Evolutionary conservation across 2,113 vertebrate genomes (phyloP).

Genomic region (Etheostoma cragini): DNA sequence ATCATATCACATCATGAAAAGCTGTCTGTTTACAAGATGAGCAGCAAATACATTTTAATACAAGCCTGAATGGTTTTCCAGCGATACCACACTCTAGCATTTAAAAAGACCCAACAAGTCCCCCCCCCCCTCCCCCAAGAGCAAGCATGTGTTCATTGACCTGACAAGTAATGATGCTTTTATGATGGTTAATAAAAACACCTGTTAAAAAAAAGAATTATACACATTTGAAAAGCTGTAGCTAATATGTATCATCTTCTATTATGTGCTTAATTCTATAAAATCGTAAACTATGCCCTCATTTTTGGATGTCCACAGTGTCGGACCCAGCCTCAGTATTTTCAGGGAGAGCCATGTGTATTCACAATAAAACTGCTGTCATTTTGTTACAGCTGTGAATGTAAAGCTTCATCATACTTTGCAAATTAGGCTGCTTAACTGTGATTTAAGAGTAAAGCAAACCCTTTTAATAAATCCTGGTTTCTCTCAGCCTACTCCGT

Average conservation of each 20-base stretch:
- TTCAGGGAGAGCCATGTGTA: not conserved
- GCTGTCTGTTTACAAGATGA: constrained; percentile 42
- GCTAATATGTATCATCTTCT: not conserved
- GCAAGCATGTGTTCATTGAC: not conserved
- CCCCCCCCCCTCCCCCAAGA: too few species aligned
- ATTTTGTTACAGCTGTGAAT: constrained; percentile 30
- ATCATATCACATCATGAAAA: constrained; percentile 24
- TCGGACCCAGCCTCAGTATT: not conserved
- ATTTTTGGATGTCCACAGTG: not conserved
- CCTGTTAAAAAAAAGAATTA: not conserved
- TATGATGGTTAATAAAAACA: not conserved
- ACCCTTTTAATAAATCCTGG: constrained; percentile 5
- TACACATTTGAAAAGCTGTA: not conserved
- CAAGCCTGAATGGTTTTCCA: constrained; percentile 3
- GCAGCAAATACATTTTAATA: constrained; percentile 16
- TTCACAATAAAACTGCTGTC: not conserved
- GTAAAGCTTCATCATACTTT: constrained; percentile 36
- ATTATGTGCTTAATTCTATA: not conserved
- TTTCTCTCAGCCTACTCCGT: constrained; percentile 11
- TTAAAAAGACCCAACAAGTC: too few species aligned
- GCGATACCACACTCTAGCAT: too few species aligned
- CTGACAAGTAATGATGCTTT: not conserved
- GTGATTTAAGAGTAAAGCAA: constrained; percentile 27
- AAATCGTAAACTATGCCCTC: not conserved
- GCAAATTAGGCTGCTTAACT: constrained; percentile 18